Conservation (phyloP, 2,797 vertebrate species). For the Esox masquinongy region DNA sequence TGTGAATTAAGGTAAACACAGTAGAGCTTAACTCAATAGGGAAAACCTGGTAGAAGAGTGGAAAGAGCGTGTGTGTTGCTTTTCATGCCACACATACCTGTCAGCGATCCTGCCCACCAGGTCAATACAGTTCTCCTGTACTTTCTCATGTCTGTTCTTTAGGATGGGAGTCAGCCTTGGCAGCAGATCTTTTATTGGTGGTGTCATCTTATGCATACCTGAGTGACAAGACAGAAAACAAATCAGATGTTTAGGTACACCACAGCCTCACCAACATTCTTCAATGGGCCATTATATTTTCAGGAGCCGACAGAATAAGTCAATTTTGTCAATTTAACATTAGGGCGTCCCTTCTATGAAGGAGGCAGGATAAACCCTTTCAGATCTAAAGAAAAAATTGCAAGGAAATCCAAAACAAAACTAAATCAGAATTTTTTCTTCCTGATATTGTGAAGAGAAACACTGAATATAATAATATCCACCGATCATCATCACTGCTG, state of each 20-base stretch:
- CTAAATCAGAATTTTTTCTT: too few species aligned
- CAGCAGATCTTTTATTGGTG: constrained; percentile 97
- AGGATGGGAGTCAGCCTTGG: constrained; percentile 96
- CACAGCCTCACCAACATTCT: background rate
- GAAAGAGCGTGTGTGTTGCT: background rate
- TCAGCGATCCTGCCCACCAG: constrained; percentile 98
- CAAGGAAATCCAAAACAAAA: too few species aligned
- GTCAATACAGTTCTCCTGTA: constrained; percentile 99
- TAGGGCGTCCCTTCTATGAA: too few species aligned
- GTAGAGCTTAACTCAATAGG: background rate
- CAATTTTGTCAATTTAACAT: too few species aligned
- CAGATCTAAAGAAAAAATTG: too few species aligned
- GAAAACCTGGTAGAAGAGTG: background rate
- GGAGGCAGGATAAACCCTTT: too few species aligned
- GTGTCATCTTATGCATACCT: constrained; percentile 99
- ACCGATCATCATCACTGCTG: background rate
- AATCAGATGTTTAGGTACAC: constrained; percentile 5
- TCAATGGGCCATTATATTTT: too few species aligned
- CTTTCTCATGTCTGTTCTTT: constrained; percentile 99
- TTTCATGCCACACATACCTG: constrained; percentile 73
- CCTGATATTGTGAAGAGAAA: too few species aligned
- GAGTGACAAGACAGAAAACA: background rate
- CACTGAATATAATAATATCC: background rate
- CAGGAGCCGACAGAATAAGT: too few species aligned
- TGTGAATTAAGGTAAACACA: too few species aligned